phyloP scores from a whole-genome alignment of 37 sponge, comb jelly and placozoan species.

The Tethya wilhelma region DNA sequence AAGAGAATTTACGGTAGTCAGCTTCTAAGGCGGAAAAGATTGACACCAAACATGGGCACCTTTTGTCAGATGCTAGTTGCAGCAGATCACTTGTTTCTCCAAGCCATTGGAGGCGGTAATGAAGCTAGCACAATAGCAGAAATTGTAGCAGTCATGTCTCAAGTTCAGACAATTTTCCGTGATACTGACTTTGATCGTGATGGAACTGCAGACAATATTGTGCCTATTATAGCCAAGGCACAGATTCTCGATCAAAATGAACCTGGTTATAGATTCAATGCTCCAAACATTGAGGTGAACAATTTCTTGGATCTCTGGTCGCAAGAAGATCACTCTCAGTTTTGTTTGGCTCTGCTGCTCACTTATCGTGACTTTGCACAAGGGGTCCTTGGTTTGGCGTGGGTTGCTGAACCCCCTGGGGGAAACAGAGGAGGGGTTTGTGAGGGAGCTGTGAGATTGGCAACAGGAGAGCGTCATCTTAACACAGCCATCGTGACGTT shows the following conservation, averaged over 20 bases:
- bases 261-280: conserved; percentile 5
- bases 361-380: conserved; percentile 87
- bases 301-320: conserved; percentile 84
- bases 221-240: conserved; percentile 10
- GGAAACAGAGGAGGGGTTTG: conserved; percentile 86
- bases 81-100: conserved; percentile 72
- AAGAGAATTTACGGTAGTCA: not conserved
- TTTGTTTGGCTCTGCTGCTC: conserved; percentile 83
- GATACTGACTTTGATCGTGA: conserved; percentile 57
- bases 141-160: conserved; percentile 29
- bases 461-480: conserved; percentile 49
- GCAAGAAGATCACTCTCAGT: conserved; percentile 53
- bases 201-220: not conserved
- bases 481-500: conserved; percentile 93
- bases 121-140: conserved; percentile 52
- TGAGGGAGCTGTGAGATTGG: conserved; percentile 43
- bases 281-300: conserved; percentile 55
- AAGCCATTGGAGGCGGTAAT: conserved; percentile 28
- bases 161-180: conserved; percentile 43
- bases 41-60: not conserved
- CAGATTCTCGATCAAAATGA: conserved; percentile 11
- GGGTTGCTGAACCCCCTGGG: conserved; percentile 80
- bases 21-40: not conserved
- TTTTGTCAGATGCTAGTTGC: conserved; percentile 74
- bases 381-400: conserved; percentile 95